Evolutionary conservation across 92 coral and sea anemone species (phyloP).

Genomic region (Siderastrea siderea): DNA sequence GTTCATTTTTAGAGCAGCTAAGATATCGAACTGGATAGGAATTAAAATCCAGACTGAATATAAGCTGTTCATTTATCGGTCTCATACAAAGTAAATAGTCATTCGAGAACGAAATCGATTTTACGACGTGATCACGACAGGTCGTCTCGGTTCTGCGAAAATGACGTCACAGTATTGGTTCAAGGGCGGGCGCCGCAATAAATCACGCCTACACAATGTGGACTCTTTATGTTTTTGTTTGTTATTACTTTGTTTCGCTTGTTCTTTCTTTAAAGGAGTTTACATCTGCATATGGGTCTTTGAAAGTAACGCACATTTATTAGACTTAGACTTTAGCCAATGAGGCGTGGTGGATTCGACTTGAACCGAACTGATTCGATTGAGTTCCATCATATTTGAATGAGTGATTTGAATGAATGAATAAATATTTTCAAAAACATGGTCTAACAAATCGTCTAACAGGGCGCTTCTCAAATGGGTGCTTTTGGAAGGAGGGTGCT

Average conservation of each 20-base stretch:
- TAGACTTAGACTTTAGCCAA: no score
- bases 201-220: background rate
- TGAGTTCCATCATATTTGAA: no score
- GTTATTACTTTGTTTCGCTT: background rate
- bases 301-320: no score
- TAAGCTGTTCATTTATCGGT: constrained; percentile 20
- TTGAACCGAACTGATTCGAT: no score
- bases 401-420: no score
- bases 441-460: no score
- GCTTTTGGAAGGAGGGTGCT: no score
- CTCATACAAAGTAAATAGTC: constrained; percentile 24
- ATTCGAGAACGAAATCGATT: constrained; percentile 50
- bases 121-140: constrained; percentile 40
- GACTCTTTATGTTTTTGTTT: background rate
- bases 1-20: background rate
- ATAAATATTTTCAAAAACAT: no score
- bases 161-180: constrained; percentile 26
- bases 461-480: no score
- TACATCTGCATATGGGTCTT: no score
- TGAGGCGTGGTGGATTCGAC: no score
- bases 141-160: constrained; percentile 40
- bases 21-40: background rate
- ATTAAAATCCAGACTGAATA: constrained; percentile 2
- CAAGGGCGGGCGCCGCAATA: background rate
- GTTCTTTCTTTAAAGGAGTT: no score